A percentile compares a stretch with the other conserved stretches of the same genome.
Evolutionary conservation across 37 sponge, comb jelly and placozoan species (phyloP).

Genomic region (Halisarca cf. caerulea): DNA sequence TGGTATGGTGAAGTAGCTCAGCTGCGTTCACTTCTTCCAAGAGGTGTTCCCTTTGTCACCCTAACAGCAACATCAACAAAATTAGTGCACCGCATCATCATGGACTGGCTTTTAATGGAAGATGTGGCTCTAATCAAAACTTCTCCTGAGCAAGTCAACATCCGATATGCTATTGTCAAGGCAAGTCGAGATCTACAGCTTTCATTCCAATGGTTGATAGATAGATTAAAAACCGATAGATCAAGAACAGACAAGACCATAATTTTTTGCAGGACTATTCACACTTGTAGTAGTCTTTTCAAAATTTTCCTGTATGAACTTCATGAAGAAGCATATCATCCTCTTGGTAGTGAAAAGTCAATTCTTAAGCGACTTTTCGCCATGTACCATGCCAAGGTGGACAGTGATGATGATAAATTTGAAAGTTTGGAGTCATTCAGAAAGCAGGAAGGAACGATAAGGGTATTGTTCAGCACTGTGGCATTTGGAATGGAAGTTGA

Average conservation of each 20-base stretch:
- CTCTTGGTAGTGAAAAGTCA: neutral
- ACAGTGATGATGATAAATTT: neutral
- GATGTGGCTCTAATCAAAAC: neutral
- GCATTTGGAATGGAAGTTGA: conserved; percentile 30
- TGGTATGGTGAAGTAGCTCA: conserved; percentile 9
- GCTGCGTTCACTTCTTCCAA: conserved; percentile 15
- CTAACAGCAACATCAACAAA: conserved; percentile 14
- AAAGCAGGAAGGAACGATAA: neutral
- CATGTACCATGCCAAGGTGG: conserved; percentile 22
- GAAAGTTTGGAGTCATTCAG: neutral
- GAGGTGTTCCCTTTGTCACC: neutral
- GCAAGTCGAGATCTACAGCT: neutral
- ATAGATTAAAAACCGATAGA: neutral
- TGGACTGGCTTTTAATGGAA: neutral
- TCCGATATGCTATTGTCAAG: neutral
- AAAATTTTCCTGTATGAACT: conserved; percentile 3
- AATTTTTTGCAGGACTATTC: conserved; percentile 16
- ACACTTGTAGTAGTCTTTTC: conserved; percentile 7
- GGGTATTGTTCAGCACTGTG: conserved; percentile 4
- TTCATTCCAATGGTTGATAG: conserved; percentile 8
- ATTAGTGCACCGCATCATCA: neutral
- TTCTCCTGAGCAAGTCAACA: neutral
- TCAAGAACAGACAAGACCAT: neutral
- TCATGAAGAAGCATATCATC: neutral
- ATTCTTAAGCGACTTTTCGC: conserved; percentile 3